Evolutionary conservation across 1,140 invertebrate species (phyloP).

Genomic region (Nylanderia fulva): DNA sequence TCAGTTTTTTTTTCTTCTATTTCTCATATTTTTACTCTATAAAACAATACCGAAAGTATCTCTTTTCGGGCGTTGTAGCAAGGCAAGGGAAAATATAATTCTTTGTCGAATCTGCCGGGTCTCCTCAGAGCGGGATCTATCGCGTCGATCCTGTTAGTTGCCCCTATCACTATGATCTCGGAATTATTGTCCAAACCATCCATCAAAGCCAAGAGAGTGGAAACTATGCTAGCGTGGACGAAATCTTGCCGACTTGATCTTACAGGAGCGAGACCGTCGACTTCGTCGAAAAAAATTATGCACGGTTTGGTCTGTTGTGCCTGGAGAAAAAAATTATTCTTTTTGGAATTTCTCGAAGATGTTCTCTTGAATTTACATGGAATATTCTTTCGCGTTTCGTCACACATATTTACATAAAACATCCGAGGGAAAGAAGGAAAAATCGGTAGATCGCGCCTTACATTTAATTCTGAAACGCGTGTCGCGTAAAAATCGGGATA

Average conservation of each 20-base stretch:
- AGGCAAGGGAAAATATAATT: constrained; percentile 84
- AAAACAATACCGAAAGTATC: constrained; percentile 86
- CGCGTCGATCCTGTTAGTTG: constrained; percentile 91
- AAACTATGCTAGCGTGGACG: constrained; percentile 87
- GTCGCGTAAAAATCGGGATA: background rate
- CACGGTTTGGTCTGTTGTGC: constrained; percentile 90
- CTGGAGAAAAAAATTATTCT: constrained; percentile 75
- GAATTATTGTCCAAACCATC: constrained; percentile 89
- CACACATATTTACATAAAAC: background rate
- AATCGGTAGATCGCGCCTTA: background rate
- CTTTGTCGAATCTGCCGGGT: constrained; percentile 89
- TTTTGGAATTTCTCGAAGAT: background rate
- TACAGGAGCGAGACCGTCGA: constrained; percentile 90
- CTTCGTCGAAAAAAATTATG: constrained; percentile 93
- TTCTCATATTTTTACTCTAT: background rate
- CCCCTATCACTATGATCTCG: constrained; percentile 91
- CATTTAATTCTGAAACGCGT: background rate
- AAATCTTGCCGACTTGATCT: constrained; percentile 89
- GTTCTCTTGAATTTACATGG: background rate
- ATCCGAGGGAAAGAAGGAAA: background rate
- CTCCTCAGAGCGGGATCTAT: constrained; percentile 91
- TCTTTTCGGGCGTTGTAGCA: constrained; percentile 82
- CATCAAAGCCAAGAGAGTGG: constrained; percentile 90
- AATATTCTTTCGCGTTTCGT: background rate
- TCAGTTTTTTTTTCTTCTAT: background rate